A percentile compares a stretch with the other conserved stretches of the same genome.
These are phyloP conservation scores for Corythornis madagascariensis DNA, from an alignment of 2,113 vertebrate genomes.

Conservation along the genomic window DNA sequence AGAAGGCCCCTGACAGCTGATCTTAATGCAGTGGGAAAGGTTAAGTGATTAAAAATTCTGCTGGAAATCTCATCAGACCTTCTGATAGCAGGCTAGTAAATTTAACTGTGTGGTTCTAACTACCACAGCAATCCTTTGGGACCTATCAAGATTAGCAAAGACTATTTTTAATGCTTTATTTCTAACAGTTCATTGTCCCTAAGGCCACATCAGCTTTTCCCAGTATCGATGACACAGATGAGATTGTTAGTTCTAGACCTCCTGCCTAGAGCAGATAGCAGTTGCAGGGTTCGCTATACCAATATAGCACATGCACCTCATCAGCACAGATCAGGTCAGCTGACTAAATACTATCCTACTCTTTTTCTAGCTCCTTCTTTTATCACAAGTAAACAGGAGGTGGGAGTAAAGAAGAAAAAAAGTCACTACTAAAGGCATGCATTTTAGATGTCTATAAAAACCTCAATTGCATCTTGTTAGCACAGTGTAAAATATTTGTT, in stretches of 20 bases:
- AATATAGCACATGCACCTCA: neutral
- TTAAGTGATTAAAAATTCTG: slow-evolving; percentile 37
- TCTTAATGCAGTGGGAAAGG: slow-evolving; percentile 39
- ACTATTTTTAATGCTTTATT: slow-evolving; percentile 3
- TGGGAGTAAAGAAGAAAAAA: neutral
- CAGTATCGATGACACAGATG: neutral
- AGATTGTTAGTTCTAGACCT: slow-evolving; percentile 36
- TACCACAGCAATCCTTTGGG: slow-evolving; percentile 8
- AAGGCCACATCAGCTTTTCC: slow-evolving; percentile 23
- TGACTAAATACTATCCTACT: neutral
- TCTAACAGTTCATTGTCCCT: slow-evolving; percentile 6
- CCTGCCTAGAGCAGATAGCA: slow-evolving; percentile 37
- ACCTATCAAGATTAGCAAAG: neutral
- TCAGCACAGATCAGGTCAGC: neutral
- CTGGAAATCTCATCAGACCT: neutral
- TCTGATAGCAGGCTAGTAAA: neutral
- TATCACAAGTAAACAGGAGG: neutral
- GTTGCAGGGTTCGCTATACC: neutral
- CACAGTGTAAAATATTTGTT: slow-evolving; percentile 20
- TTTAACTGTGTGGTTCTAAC: neutral
- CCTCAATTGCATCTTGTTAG: slow-evolving; percentile 16
- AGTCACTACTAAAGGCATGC: neutral
- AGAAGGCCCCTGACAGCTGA: neutral
- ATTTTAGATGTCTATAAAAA: neutral
- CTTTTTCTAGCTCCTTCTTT: neutral